These are phyloP conservation scores for Lagorchestes hirsutus DNA, from an alignment of 2,797 vertebrate species.

Conservation along the genomic window DNA sequence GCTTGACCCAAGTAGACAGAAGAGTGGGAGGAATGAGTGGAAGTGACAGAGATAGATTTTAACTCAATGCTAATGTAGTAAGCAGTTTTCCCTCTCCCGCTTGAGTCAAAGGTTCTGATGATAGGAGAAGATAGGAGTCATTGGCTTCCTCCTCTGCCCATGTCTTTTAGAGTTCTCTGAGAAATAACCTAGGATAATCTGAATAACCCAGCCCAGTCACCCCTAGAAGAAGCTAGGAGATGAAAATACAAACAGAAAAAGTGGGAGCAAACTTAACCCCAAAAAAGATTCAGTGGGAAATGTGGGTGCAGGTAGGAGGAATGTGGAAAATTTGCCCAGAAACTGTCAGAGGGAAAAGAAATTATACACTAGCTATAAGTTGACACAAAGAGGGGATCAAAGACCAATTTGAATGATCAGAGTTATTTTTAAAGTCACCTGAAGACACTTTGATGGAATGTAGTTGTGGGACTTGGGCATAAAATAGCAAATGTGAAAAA, in stretches of 20 bases:
- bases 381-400: neutral
- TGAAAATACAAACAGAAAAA: neutral
- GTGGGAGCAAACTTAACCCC: neutral
- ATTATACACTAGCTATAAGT: neutral
- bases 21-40: neutral
- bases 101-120: neutral
- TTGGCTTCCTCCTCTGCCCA: neutral
- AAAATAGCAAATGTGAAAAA: neutral
- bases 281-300: neutral
- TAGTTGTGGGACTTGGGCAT: neutral
- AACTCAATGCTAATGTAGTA: neutral
- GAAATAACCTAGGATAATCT: neutral
- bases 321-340: neutral
- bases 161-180: neutral
- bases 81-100: neutral
- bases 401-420: neutral
- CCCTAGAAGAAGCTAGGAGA: neutral
- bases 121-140: neutral
- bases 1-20: neutral
- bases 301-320: neutral
- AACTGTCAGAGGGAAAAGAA: neutral
- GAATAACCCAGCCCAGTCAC: neutral
- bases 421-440: neutral
- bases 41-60: neutral
- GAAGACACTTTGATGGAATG: neutral